These are phyloP conservation scores for Ammodytes dubius DNA, from an alignment of 2,113 vertebrate genomes.

Conservation along the genomic window DNA sequence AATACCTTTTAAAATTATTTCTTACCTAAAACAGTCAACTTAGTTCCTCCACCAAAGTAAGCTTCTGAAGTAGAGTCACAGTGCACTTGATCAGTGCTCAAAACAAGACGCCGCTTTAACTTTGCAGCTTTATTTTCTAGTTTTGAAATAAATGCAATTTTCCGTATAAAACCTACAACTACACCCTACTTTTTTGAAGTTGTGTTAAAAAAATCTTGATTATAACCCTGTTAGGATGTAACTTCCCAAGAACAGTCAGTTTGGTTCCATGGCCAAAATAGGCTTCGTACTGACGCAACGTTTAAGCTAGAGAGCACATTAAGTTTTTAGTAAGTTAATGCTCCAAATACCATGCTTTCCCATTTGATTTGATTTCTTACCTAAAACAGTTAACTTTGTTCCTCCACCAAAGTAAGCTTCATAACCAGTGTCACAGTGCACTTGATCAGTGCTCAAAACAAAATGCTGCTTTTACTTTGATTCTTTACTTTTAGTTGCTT, in stretches of 20 bases:
- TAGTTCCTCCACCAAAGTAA: constrained; percentile 21
- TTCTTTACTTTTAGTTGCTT: not conserved
- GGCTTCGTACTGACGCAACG: constrained; percentile 57
- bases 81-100: not conserved
- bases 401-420: no score
- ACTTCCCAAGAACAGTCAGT: constrained; percentile 79
- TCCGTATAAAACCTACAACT: not conserved
- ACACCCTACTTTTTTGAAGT: not conserved
- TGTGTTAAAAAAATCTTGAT: not conserved
- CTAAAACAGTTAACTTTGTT: not conserved
- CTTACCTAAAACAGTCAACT: constrained; percentile 33
- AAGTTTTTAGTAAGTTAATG: not conserved
- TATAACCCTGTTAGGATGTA: not conserved
- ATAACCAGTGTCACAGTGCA: no score
- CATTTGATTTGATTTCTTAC: not conserved
- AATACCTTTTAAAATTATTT: not conserved
- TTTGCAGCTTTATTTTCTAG: not conserved
- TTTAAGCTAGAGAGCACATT: constrained; percentile 9
- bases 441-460: no score
- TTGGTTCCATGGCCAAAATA: constrained; percentile 64
- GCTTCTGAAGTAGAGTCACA: not conserved
- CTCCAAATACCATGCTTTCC: not conserved
- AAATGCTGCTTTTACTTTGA: not conserved
- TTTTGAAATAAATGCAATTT: not conserved
- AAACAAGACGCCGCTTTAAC: not conserved